A percentile compares a stretch with the other conserved stretches of the same genome.
Evolutionary conservation across 92 coral and sea anemone genomes (phyloP).

Genomic region (Chrysogorgia sp.): DNA sequence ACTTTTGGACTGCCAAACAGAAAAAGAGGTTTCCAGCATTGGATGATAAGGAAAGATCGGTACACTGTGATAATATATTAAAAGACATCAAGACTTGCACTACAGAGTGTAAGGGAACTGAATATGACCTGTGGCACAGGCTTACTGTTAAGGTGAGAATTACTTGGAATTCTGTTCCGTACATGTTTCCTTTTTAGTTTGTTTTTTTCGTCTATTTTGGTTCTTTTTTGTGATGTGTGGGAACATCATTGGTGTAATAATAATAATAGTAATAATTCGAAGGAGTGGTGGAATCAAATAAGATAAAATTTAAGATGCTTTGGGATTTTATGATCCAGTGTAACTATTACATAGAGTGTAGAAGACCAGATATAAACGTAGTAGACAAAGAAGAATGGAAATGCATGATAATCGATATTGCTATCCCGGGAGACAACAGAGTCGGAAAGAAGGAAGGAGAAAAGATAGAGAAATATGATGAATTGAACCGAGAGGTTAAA

Average conservation of each 20-base stretch:
- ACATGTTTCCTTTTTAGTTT: slow-evolving; percentile 49
- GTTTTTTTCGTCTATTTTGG: too few relatives aligned
- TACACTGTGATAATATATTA: slow-evolving; percentile 69
- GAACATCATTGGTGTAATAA: too few relatives aligned
- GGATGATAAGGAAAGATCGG: slow-evolving; percentile 71
- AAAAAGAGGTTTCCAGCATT: slow-evolving; percentile 62
- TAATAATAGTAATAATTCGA: too few relatives aligned
- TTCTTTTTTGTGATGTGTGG: too few relatives aligned
- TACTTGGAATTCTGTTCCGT: slow-evolving; percentile 63
- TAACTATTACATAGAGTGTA: too few relatives aligned
- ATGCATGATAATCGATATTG: background rate
- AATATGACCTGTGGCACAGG: slow-evolving; percentile 73
- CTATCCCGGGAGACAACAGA: background rate
- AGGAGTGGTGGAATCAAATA: too few relatives aligned
- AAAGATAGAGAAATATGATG: too few relatives aligned
- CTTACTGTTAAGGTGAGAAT: slow-evolving; percentile 54
- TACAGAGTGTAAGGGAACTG: slow-evolving; percentile 59
- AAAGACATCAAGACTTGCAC: slow-evolving; percentile 14
- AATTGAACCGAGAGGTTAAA: too few relatives aligned
- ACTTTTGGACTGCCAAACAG: slow-evolving; percentile 94
- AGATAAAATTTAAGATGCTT: too few relatives aligned
- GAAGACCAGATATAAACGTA: too few relatives aligned
- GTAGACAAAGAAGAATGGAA: background rate
- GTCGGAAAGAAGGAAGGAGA: background rate
- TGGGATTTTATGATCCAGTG: too few relatives aligned